phyloP scores from a whole-genome alignment of 2,113 vertebrate species.

The Indri indri region DNA sequence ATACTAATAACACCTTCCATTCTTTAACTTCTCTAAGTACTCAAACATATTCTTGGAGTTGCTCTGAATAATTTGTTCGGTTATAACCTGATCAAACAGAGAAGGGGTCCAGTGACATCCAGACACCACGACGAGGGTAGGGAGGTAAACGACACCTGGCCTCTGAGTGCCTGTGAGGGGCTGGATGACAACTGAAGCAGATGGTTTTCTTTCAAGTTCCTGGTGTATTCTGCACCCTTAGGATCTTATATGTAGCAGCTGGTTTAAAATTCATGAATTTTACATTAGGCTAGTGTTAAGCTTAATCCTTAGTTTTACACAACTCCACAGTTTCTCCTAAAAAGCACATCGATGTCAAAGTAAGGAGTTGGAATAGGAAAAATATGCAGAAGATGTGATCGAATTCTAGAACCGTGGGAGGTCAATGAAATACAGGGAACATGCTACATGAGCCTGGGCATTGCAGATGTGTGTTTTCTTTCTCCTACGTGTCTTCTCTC shows the following conservation, averaged over 20 bases:
- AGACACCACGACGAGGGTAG: background rate
- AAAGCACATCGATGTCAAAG: slow-evolving; percentile 9
- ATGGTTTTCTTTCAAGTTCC: background rate
- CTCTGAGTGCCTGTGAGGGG: background rate
- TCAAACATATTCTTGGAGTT: background rate
- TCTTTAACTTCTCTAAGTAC: background rate
- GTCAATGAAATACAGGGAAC: background rate
- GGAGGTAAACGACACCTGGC: background rate
- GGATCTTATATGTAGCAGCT: background rate
- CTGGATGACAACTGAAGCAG: background rate
- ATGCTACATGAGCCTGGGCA: background rate
- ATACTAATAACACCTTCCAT: background rate
- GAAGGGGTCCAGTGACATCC: background rate
- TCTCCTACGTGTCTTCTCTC: background rate
- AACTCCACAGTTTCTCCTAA: background rate
- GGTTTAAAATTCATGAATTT: slow-evolving; percentile 46
- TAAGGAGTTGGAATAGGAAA: background rate
- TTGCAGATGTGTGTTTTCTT: background rate
- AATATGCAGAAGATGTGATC: background rate
- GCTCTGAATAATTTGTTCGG: background rate
- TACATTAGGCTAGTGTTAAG: slow-evolving; percentile 26
- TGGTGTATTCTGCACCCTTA: background rate
- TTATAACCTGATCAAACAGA: background rate
- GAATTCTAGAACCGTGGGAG: background rate
- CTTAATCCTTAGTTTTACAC: slow-evolving; percentile 17